Percentiles rank a stretch among this genome's conserved stretches.
Evolutionary conservation across 2,888 invertebrate genomes (phyloP).

Genomic region (Abrostola triplasia): DNA sequence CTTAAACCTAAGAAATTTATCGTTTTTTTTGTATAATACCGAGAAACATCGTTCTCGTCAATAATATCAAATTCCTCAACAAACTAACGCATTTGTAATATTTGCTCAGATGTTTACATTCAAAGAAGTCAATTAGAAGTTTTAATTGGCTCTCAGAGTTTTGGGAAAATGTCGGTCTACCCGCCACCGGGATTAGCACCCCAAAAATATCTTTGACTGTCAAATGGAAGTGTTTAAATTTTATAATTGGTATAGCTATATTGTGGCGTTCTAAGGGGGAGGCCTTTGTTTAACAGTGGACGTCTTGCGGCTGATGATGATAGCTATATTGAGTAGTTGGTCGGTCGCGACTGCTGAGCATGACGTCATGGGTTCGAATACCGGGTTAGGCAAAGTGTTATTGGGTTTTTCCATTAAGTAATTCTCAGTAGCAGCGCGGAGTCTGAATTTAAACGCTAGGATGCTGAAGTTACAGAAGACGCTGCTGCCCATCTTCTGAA

Average conservation of each 20-base stretch:
- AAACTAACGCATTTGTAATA: slow-evolving; percentile 22
- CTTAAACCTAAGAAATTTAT: neutral
- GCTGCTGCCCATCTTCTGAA: no score
- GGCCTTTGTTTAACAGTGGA: no score
- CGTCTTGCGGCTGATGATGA: no score
- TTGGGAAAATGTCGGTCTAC: slow-evolving; percentile 17
- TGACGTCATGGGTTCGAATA: no score
- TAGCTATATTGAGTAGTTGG: no score
- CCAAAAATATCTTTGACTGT: slow-evolving; percentile 10
- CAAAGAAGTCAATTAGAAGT: slow-evolving; percentile 56
- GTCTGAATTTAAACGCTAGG: no score
- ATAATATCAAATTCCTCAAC: slow-evolving; percentile 17
- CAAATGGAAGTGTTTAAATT: neutral
- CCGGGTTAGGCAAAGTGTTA: no score
- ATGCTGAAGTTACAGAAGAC: no score
- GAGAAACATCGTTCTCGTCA: slow-evolving; percentile 1
- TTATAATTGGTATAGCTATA: neutral
- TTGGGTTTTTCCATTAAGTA: no score
- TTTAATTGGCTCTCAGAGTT: slow-evolving; percentile 45
- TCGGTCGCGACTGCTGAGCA: no score
- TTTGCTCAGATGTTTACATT: slow-evolving; percentile 21
- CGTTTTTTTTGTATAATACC: neutral
- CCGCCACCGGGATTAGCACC: slow-evolving; percentile 19
- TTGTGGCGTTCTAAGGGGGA: no score
- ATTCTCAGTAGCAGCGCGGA: no score